These are phyloP conservation scores for Metaphire vulgaris DNA, from an alignment of 1,140 invertebrate genomes.

Conservation along the genomic window DNA sequence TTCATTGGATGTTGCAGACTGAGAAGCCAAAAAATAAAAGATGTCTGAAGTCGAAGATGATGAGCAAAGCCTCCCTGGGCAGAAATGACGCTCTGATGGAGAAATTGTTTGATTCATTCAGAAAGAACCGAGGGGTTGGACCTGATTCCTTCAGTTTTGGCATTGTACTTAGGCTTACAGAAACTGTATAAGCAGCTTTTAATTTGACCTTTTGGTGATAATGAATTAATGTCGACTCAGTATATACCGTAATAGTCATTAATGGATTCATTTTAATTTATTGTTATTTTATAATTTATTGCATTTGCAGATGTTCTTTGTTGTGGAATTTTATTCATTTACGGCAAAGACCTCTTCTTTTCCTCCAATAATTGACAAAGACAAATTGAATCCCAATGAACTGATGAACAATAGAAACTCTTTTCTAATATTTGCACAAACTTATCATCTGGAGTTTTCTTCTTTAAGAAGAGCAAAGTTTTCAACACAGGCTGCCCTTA, in stretches of 20 bases:
- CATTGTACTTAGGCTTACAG: no score
- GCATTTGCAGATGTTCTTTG: constrained; percentile 67
- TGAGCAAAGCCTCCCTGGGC: no score
- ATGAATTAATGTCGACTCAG: no score
- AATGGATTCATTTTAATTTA: no score
- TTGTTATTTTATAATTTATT: neutral
- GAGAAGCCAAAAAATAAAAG: neutral
- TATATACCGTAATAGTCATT: no score
- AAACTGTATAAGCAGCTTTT: no score
- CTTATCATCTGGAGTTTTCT: constrained; percentile 98
- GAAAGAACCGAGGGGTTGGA: no score
- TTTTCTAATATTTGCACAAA: constrained; percentile 94
- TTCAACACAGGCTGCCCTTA: constrained; percentile 93
- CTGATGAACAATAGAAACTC: constrained; percentile 99
- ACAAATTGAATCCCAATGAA: constrained; percentile 89
- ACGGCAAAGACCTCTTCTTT: constrained; percentile 59
- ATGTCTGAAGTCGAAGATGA: neutral
- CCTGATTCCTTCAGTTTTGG: no score
- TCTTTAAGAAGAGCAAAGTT: constrained; percentile 89
- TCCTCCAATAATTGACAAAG: constrained; percentile 66
- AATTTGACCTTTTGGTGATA: no score
- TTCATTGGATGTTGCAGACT: no score
- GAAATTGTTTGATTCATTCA: no score
- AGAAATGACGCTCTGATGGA: no score
- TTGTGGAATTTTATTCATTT: constrained; percentile 87